Conservation (phyloP, 2,113 vertebrate genomes). For the Caranx ignobilis region DNA sequence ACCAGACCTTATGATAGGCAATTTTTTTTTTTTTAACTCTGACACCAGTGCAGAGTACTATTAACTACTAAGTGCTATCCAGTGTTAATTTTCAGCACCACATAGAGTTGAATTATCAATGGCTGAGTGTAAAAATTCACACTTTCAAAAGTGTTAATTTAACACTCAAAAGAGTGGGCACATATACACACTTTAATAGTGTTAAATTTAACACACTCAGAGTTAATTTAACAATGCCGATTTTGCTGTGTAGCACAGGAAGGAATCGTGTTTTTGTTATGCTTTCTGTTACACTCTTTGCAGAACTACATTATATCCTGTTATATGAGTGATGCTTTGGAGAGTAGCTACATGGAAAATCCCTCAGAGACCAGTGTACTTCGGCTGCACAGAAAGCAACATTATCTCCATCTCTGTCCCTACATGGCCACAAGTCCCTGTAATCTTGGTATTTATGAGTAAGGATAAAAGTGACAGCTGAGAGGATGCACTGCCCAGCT, state of each 20-base stretch:
- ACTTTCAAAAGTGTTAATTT: neutral
- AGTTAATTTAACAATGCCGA: neutral
- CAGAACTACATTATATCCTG: too few species aligned
- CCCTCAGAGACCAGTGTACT: constrained; percentile 6
- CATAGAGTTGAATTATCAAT: too few species aligned
- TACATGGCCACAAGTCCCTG: constrained; percentile 2
- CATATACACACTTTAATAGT: neutral
- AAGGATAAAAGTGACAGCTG: constrained; percentile 48
- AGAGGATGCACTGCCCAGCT: constrained; percentile 43
- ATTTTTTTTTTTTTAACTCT: neutral
- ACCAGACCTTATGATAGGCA: constrained; percentile 2
- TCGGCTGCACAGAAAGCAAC: constrained; percentile 39
- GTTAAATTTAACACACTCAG: constrained; percentile 7
- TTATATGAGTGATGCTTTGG: neutral
- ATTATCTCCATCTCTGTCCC: constrained; percentile 41
- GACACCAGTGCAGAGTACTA: too few species aligned
- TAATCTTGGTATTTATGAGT: constrained; percentile 66
- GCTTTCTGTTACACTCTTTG: too few species aligned
- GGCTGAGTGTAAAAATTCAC: too few species aligned
- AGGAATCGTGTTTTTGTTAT: too few species aligned
- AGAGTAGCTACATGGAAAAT: neutral
- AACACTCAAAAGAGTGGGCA: neutral
- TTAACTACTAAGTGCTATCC: too few species aligned
- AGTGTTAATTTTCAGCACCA: too few species aligned
- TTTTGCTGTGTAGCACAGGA: neutral